These are phyloP conservation scores for Chondrilla cf. caribensis DNA, from an alignment of 37 sponge, comb jelly and placozoan genomes.

Conservation along the genomic window DNA sequence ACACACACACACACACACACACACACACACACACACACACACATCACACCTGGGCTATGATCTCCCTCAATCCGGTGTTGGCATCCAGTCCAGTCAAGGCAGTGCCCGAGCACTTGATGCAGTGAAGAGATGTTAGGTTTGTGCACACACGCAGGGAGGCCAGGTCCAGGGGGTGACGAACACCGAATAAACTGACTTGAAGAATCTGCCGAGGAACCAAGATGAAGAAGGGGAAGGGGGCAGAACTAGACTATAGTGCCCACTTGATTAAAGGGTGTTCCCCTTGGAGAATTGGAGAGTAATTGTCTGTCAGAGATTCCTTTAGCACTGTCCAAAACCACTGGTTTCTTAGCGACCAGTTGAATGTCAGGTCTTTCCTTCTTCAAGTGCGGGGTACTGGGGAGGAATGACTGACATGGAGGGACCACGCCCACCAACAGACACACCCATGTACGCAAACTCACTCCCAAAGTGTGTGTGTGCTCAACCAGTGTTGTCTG, in stretches of 20 bases:
- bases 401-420: not conserved
- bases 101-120: not conserved
- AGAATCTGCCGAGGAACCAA: too few species aligned
- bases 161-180: not conserved
- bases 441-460: not conserved
- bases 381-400: not conserved
- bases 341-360: not conserved
- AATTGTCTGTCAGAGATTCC: not conserved
- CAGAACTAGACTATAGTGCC: too few species aligned
- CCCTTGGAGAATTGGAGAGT: slow-evolving; percentile 3
- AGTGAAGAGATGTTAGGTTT: not conserved
- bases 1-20: too few species aligned
- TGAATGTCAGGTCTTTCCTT: not conserved
- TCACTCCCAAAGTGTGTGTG: slow-evolving; percentile 19
- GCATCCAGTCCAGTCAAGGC: not conserved
- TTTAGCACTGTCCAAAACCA: not conserved
- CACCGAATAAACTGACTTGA: not conserved
- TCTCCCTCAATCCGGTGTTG: not conserved
- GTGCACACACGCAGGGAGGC: not conserved
- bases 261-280: not conserved
- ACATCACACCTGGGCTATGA: not conserved
- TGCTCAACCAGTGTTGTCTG: not conserved
- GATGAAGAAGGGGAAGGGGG: too few species aligned
- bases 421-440: not conserved
- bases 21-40: not conserved